These are phyloP conservation scores for Ibidorhyncha struthersii DNA, from an alignment of 2,113 vertebrate genomes.

Conservation along the genomic window DNA sequence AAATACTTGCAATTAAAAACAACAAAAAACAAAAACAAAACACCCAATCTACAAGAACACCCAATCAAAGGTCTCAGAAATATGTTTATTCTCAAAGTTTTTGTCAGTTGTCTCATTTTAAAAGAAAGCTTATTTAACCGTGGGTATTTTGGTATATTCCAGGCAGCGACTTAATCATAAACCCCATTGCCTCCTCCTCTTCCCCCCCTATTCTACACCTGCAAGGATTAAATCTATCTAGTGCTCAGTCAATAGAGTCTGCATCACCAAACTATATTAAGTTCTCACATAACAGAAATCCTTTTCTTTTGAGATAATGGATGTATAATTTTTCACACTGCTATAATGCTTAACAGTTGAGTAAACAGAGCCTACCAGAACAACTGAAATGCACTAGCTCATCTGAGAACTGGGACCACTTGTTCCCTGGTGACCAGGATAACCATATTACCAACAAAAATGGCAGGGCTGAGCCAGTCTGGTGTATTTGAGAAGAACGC, in stretches of 20 bases:
- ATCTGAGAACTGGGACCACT: background rate
- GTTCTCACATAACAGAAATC: background rate
- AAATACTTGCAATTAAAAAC: background rate
- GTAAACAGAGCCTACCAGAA: background rate
- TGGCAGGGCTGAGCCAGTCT: background rate
- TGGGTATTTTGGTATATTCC: background rate
- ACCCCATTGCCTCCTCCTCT: background rate
- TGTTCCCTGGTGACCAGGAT: background rate
- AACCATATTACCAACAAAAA: background rate
- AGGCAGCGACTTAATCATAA: background rate
- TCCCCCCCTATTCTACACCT: background rate
- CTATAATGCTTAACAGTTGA: background rate
- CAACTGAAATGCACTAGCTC: background rate
- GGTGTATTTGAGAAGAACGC: background rate
- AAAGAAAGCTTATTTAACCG: background rate
- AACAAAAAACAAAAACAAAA: background rate
- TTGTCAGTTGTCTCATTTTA: background rate
- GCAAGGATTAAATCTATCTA: background rate
- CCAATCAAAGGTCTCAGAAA: background rate
- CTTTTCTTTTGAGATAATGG: background rate
- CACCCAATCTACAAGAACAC: background rate
- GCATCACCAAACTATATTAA: background rate
- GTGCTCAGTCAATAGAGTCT: background rate
- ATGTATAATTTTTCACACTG: background rate
- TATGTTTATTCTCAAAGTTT: background rate